Conservation (phyloP, 2,113 vertebrate genomes). For the Sceloporus tristichus region DNA sequence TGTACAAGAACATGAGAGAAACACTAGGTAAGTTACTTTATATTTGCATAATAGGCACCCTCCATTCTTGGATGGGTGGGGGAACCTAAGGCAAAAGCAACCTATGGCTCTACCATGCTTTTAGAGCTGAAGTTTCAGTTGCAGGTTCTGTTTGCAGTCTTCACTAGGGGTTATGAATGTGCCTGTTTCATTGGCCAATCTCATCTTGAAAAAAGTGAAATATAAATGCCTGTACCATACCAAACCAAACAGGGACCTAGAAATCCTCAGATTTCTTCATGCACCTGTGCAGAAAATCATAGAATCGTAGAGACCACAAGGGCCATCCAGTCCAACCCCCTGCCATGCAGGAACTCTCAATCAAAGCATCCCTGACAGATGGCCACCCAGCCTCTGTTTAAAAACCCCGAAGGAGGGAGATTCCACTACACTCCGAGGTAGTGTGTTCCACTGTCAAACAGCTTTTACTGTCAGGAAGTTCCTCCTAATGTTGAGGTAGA, state of each 20-base stretch:
- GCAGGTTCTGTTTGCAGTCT: not conserved
- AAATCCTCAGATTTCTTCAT: not conserved
- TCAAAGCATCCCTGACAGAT: no score
- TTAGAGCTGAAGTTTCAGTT: not conserved
- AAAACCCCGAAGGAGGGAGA: no score
- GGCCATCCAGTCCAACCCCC: no score
- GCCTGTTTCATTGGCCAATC: not conserved
- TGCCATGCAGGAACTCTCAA: no score
- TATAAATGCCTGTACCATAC: not conserved
- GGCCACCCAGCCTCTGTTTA: no score
- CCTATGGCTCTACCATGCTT: not conserved
- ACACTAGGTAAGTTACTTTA: slow-evolving; percentile 87
- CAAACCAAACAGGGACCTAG: not conserved
- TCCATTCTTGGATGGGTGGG: not conserved
- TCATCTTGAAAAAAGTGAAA: not conserved
- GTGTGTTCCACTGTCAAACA: no score
- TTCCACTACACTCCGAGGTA: no score
- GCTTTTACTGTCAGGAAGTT: no score
- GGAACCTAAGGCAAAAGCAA: not conserved
- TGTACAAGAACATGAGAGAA: slow-evolving; percentile 99
- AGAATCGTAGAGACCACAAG: no score
- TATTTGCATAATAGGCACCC: not conserved
- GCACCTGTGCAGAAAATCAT: no score
- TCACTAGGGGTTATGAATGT: not conserved
- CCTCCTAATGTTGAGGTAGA: no score